phyloP scores from a whole-genome alignment of 2,113 vertebrate genomes.

The Larimichthys crocea region DNA sequence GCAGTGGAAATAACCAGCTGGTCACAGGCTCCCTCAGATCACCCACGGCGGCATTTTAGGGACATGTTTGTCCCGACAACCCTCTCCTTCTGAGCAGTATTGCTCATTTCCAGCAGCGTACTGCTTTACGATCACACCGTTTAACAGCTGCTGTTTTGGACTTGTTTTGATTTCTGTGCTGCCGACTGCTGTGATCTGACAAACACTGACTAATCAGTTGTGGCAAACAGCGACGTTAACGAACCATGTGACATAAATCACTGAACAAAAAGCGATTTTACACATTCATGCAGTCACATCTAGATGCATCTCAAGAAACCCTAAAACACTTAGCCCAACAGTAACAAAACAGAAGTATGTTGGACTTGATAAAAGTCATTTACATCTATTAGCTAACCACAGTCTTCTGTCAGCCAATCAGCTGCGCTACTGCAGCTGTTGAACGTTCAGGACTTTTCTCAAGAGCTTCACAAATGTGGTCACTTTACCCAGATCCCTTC shows the following conservation, averaged over 20 bases:
- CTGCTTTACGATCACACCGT: neutral
- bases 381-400: constrained; percentile 5
- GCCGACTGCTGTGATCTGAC: neutral
- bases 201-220: neutral
- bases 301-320: neutral
- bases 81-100: neutral
- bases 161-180: neutral
- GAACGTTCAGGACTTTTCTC: neutral
- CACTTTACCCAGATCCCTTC: neutral
- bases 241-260: neutral
- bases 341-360: neutral
- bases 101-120: neutral
- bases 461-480: neutral
- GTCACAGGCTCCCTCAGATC: constrained; percentile 28
- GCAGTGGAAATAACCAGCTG: constrained; percentile 47
- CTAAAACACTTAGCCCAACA: neutral
- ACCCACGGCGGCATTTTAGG: neutral
- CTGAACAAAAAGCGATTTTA: neutral
- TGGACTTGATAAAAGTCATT: neutral
- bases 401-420: neutral
- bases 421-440: neutral
- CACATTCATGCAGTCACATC: neutral
- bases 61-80: neutral
- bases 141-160: neutral
- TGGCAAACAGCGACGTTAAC: neutral